phyloP scores from a whole-genome alignment of 2,888 invertebrate species.

The Achlya flavicornis region DNA sequence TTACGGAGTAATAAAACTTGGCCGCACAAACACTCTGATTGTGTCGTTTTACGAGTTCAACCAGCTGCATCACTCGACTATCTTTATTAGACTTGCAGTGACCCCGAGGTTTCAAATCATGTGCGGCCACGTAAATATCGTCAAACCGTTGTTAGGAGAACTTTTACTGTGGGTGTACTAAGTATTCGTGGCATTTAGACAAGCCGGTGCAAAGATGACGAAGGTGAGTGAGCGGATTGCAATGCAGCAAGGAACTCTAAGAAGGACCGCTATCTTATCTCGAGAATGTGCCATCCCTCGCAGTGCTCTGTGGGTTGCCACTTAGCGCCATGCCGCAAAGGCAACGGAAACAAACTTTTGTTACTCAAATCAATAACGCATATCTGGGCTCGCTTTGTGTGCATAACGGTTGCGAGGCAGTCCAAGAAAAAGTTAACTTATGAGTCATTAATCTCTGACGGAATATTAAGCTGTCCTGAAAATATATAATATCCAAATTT shows the following conservation, averaged over 20 bases:
- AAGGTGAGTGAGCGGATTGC: slow-evolving; percentile 71
- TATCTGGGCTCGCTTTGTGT: slow-evolving; percentile 64
- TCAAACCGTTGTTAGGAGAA: background rate
- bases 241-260: slow-evolving; percentile 55
- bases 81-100: slow-evolving; percentile 72
- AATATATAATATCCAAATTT: slow-evolving; percentile 30
- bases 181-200: background rate
- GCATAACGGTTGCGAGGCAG: slow-evolving; percentile 59
- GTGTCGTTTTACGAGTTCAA: slow-evolving; percentile 72
- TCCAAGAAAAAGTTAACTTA: slow-evolving; percentile 49
- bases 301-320: slow-evolving; percentile 63
- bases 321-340: slow-evolving; percentile 73
- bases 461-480: slow-evolving; percentile 38
- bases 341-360: slow-evolving; percentile 57
- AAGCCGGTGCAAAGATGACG: background rate
- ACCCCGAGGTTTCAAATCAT: slow-evolving; percentile 52
- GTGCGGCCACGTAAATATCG: background rate
- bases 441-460: slow-evolving; percentile 60
- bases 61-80: slow-evolving; percentile 74
- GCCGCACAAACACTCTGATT: slow-evolving; percentile 68
- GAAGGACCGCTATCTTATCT: slow-evolving; percentile 70
- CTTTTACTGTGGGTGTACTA: background rate
- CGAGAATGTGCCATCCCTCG: slow-evolving; percentile 75
- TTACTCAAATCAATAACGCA: slow-evolving; percentile 69
- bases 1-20: slow-evolving; percentile 69